phyloP scores from a whole-genome alignment of 2,797 vertebrate species.

The Triplophysa yarkandensis region DNA sequence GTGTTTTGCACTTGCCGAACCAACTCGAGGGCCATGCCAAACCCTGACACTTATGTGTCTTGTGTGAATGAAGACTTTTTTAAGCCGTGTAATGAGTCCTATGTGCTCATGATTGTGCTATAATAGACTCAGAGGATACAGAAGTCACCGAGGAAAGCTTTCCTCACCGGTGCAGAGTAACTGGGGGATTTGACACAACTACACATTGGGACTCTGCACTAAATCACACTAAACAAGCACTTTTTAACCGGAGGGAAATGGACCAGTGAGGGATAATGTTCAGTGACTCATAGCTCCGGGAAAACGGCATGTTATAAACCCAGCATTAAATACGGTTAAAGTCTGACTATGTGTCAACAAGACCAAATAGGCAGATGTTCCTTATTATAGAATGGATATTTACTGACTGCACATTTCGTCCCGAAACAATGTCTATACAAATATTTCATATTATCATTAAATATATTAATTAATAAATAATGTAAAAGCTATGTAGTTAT shows the following conservation, averaged over 20 bases:
- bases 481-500: too few species aligned
- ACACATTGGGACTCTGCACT: constrained; percentile 61
- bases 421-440: too few species aligned
- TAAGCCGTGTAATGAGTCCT: constrained; percentile 74
- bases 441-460: too few species aligned
- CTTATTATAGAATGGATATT: neutral
- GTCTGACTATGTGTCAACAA: neutral
- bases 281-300: neutral
- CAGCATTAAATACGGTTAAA: constrained; percentile 11
- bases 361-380: neutral
- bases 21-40: constrained; percentile 48
- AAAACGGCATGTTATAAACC: neutral
- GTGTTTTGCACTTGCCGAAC: neutral
- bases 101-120: constrained; percentile 66
- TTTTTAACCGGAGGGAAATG: constrained; percentile 2
- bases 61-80: constrained; percentile 65
- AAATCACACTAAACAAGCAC: constrained; percentile 46
- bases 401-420: too few species aligned
- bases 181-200: constrained; percentile 69
- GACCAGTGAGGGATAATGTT: constrained; percentile 24
- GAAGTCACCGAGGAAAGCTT: constrained; percentile 68
- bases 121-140: too few species aligned
- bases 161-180: constrained; percentile 56
- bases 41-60: constrained; percentile 65
- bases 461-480: too few species aligned